Evolutionary conservation across 2,888 invertebrate species (phyloP).

Genomic region (Heliconius ethilla): DNA sequence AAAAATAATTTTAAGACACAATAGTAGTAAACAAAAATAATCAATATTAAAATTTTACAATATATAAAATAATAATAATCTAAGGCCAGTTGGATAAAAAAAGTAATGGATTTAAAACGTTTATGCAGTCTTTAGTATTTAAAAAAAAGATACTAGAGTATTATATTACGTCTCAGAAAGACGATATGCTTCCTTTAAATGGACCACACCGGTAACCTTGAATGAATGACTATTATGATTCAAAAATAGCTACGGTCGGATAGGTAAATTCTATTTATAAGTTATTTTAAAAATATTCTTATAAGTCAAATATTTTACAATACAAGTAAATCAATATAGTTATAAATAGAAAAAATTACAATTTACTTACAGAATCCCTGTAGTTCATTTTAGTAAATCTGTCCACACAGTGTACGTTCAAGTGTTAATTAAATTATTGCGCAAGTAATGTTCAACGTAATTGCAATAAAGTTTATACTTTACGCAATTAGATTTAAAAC

Average conservation of each 20-base stretch:
- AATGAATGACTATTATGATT: conserved; percentile 60
- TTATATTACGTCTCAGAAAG: conserved; percentile 54
- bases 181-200: conserved; percentile 57
- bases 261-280: conserved; percentile 51
- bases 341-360: conserved; percentile 18
- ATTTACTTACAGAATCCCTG: conserved; percentile 70
- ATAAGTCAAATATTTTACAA: conserved; percentile 5
- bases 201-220: conserved; percentile 61
- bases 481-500: background rate
- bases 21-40: background rate
- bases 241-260: conserved; percentile 63
- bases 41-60: background rate
- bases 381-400: conserved; percentile 64
- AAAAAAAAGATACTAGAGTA: conserved; percentile 16
- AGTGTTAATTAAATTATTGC: conserved; percentile 8
- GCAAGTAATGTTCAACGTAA: background rate
- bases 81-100: background rate
- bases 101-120: background rate
- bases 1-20: background rate
- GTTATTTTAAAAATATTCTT: conserved; percentile 11
- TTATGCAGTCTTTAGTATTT: background rate
- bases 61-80: background rate
- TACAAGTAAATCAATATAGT: conserved; percentile 6
- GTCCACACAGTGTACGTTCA: background rate
- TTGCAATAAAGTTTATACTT: background rate